A percentile compares a stretch with the other conserved stretches of the same genome.
phyloP scores from a whole-genome alignment of 2,797 vertebrate species.

The Microctenopoma lineatum region DNA sequence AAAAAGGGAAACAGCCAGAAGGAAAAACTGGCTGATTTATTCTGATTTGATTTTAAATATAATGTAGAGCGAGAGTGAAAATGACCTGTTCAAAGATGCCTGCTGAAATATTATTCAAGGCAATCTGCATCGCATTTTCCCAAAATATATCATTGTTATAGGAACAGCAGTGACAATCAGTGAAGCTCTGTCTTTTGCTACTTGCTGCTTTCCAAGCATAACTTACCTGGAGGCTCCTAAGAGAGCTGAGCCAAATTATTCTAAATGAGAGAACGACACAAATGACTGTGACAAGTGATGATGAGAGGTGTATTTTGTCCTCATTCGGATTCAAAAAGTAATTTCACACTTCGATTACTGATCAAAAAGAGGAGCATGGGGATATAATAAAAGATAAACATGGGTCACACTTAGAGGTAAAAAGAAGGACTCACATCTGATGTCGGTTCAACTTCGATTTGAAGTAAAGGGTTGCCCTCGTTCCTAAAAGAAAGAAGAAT shows the following conservation, averaged over 20 bases:
- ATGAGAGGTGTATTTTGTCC: conserved; percentile 27
- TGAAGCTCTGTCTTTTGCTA: conserved; percentile 13
- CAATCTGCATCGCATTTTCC: conserved; percentile 61
- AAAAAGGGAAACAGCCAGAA: conserved; percentile 41
- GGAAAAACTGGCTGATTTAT: conserved; percentile 45
- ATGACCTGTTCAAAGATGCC: conserved; percentile 44
- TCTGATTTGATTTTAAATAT: conserved; percentile 67
- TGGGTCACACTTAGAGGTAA: not conserved
- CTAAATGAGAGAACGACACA: conserved; percentile 38
- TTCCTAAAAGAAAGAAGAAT: conserved; percentile 76
- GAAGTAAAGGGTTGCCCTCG: conserved; percentile 95
- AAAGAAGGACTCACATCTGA: conserved; percentile 89
- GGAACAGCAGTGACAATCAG: conserved; percentile 22
- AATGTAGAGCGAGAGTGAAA: conserved; percentile 53
- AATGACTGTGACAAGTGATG: conserved; percentile 38
- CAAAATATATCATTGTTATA: conserved; percentile 52
- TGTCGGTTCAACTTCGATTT: conserved; percentile 98
- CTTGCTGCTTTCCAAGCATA: conserved; percentile 40
- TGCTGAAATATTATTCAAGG: conserved; percentile 58
- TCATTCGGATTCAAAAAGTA: conserved; percentile 20
- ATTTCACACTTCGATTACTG: conserved; percentile 16
- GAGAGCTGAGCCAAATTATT: conserved; percentile 51
- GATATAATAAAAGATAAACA: not conserved
- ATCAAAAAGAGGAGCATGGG: conserved; percentile 9
- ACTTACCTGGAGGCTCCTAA: conserved; percentile 54